These are phyloP conservation scores for Xestia c-nigrum DNA, from an alignment of 2,888 invertebrate genomes.

Conservation along the genomic window DNA sequence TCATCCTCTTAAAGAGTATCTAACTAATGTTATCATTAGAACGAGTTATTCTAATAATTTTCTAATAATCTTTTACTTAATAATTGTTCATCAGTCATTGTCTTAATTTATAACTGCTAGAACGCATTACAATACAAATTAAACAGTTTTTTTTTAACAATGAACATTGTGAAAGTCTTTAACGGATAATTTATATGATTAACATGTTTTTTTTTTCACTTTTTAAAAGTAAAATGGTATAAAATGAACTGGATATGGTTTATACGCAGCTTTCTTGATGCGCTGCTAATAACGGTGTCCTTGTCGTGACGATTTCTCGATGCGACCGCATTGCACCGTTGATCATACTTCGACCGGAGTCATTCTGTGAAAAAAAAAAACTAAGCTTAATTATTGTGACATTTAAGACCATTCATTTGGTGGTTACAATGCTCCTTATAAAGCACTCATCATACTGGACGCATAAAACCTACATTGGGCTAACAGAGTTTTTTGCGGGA, in stretches of 20 bases:
- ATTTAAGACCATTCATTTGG: not conserved
- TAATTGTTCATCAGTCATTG: conserved; percentile 77
- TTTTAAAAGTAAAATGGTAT: conserved; percentile 25
- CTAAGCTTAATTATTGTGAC: not conserved
- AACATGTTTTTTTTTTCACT: conserved; percentile 29
- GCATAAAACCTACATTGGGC: not conserved
- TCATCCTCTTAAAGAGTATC: conserved; percentile 72
- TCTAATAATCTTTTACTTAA: conserved; percentile 70
- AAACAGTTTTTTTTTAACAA: conserved; percentile 44
- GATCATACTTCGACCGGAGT: conserved; percentile 75
- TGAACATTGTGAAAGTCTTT: conserved; percentile 28
- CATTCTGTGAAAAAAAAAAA: conserved; percentile 78
- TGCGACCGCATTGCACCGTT: conserved; percentile 84
- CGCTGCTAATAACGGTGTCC: conserved; percentile 92
- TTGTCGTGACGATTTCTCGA: conserved; percentile 92
- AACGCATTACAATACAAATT: conserved; percentile 53
- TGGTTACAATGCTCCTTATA: not conserved
- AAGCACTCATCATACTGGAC: not conserved
- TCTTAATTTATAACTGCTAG: conserved; percentile 71
- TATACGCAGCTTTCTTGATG: conserved; percentile 93
- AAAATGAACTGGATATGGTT: conserved; percentile 43
- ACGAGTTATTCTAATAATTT: conserved; percentile 61
- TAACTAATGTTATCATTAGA: conserved; percentile 66
- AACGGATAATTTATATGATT: not conserved
- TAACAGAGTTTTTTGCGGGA: not conserved